Base-by-base conservation (phyloP, 2,113 vertebrate species). In the Oriolus oriolus region DNA sequence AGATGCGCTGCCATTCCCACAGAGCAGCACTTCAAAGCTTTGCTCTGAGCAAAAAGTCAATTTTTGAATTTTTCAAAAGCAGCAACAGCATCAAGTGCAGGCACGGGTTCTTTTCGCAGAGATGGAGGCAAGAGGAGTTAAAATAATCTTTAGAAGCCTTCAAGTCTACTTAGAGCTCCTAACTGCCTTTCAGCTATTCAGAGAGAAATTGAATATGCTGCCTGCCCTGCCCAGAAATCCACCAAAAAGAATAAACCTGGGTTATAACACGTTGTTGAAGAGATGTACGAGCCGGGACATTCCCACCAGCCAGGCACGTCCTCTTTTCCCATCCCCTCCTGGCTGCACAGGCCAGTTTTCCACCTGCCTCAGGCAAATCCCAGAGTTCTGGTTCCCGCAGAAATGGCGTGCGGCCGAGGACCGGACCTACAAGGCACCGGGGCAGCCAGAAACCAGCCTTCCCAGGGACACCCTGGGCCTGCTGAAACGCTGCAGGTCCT, bases 21-120 rank as follows among this genome's bases (percentile, higher is more conserved):
- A 89, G 91, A 91, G 84, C 87, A 69, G 74, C 78, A 87, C 94
- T 94, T 96, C 96, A 96, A 94, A 96, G 94, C 84, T 71, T 87
- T 60, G 91, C 91, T 91, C 81, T 87, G 81, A 96, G 94, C 91
- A 80, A 96, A 90, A 90, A 90, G 89, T 42, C 30, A 41, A 83
- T 76, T 93, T 92, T 69, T 89, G 73, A 95, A 91, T 89, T 87
- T 94, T 77, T 77, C 54, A 69, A 91, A 92, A 91, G 95, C 79
- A 71, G 41, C 81, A 92, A 21, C 81, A 83, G 82, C 90, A 90
- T 60, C 84, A 85, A 95, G 91, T 21, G 84, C 9, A 27, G 89
- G 74, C 81, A 78, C 0, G 27, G 90, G 41, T 52, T 86, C 65
- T 33, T 50, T 60, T 54, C 0, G 9, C 77, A 41, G 77, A 81